A percentile compares a stretch with the other conserved stretches of the same genome.
These are phyloP conservation scores for Chaetophractus vellerosus DNA, from an alignment of 2,797 vertebrate species.

Conservation along the genomic window DNA sequence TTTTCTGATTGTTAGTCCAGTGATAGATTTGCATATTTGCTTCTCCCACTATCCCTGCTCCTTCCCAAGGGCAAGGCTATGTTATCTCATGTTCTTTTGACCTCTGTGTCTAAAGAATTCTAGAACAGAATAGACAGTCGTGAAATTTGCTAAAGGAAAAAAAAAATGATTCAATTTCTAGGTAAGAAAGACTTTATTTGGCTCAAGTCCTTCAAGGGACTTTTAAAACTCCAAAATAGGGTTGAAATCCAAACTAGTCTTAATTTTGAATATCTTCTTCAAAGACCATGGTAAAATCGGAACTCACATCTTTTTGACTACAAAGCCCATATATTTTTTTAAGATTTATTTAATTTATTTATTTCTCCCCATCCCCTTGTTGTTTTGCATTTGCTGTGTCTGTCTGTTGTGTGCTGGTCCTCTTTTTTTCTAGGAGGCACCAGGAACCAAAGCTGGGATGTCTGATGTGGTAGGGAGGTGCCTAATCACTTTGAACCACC, in stretches of 20 bases:
- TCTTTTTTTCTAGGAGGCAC: too few species aligned
- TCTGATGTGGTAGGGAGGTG: too few species aligned
- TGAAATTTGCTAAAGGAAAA: neutral
- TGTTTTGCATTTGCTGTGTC: too few species aligned
- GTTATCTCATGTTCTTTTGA: neutral
- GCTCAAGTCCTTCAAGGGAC: neutral
- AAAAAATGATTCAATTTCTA: neutral
- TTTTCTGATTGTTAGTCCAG: neutral
- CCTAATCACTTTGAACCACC: too few species aligned
- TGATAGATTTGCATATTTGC: neutral
- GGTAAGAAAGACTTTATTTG: neutral
- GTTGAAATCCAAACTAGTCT: neutral
- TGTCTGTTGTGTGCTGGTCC: too few species aligned
- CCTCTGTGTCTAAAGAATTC: neutral
- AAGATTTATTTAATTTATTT: too few species aligned
- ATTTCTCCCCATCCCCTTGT: too few species aligned
- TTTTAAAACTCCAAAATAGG: neutral
- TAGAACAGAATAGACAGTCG: neutral
- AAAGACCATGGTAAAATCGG: slow-evolving; percentile 25
- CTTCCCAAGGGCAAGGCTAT: neutral
- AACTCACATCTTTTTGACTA: neutral
- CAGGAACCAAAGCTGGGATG: too few species aligned
- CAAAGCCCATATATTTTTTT: neutral
- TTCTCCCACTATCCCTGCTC: neutral
- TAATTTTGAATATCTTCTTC: neutral